Base-by-base conservation (phyloP, 2,113 vertebrate genomes). In the Tachycineta bicolor region DNA sequence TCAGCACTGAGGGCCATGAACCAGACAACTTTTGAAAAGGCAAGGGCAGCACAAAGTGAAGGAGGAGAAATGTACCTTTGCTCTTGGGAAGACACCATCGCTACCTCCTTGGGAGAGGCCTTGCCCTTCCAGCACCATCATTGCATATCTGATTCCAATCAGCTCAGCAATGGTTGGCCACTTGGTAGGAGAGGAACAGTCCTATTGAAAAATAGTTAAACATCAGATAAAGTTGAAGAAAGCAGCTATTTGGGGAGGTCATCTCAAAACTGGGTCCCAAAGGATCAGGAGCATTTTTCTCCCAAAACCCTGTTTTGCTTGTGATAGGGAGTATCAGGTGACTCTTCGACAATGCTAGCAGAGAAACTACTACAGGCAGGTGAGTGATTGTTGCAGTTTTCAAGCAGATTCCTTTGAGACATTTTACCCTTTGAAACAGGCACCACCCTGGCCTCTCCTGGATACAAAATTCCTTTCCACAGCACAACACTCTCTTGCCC, bases 151-250 rank as follows among this genome's bases (percentile, higher is more conserved):
- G 53, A 79, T 88, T 82, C 80, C 85, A 82, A 97, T 94, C 87
- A 97, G 83, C 49, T 97, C 97, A 81, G 96, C 94, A 71, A 98
- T 92, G 25, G 96, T 96, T 78, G 89, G 46, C 33, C 46, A 34
- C 56, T 70, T 46, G 8, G 28, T 37, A 83, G 80, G 20, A 82
- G 37, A 71, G 9, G 12, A 15, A 78, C 24, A 49, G 13, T 78
- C 87, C 94, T 96, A 37, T 56, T 4, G 5, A 78, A 76, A 39
- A 39, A 31, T 52, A 93, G 41, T 73, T 74, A 85, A 90, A 28
- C 33, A 83, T 77, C 64, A 89, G 41, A 67, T 49, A 53, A 81
- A 76, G 37, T 4, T 64, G 55, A 91, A 93, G 31, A 46, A 86
- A 80, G 60, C n/a, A 78, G 9, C 4, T 76, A 5, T 33, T 34